phyloP scores from a whole-genome alignment of 2,797 vertebrate genomes.

The Hypotaenidia philippensis region DNA sequence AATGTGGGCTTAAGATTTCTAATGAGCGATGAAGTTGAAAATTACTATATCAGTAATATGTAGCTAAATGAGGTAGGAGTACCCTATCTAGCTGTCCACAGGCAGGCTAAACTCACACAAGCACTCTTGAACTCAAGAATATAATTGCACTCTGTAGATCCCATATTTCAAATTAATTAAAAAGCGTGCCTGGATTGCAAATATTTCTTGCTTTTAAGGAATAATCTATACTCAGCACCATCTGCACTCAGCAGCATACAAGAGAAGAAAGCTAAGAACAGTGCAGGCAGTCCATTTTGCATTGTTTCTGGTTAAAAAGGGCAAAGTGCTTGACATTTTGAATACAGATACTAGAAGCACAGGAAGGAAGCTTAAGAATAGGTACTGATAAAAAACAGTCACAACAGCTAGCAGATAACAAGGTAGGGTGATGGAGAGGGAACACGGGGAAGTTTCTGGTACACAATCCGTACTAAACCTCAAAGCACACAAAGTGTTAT shows the following conservation, averaged over 20 bases:
- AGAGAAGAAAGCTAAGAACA: background rate
- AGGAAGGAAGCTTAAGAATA: background rate
- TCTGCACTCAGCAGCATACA: background rate
- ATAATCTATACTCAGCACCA: background rate
- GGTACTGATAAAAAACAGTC: background rate
- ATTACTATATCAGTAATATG: background rate
- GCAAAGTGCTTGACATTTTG: background rate
- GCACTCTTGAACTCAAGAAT: background rate
- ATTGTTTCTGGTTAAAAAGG: background rate
- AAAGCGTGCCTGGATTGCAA: background rate
- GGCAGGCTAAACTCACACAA: background rate
- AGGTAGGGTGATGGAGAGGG: background rate
- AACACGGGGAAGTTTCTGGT: background rate
- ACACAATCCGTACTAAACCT: background rate
- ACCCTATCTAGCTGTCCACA: background rate
- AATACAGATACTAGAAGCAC: background rate
- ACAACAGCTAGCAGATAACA: background rate
- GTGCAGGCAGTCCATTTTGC: background rate
- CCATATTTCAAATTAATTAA: background rate
- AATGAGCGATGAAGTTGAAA: background rate
- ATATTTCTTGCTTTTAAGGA: conserved; percentile 1
- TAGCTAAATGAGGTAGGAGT: background rate
- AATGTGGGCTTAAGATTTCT: background rate
- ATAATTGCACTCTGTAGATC: background rate
- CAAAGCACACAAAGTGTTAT: background rate